These are phyloP conservation scores for Catagonus wagneri DNA, from an alignment of 2,113 vertebrate species.

Conservation along the genomic window DNA sequence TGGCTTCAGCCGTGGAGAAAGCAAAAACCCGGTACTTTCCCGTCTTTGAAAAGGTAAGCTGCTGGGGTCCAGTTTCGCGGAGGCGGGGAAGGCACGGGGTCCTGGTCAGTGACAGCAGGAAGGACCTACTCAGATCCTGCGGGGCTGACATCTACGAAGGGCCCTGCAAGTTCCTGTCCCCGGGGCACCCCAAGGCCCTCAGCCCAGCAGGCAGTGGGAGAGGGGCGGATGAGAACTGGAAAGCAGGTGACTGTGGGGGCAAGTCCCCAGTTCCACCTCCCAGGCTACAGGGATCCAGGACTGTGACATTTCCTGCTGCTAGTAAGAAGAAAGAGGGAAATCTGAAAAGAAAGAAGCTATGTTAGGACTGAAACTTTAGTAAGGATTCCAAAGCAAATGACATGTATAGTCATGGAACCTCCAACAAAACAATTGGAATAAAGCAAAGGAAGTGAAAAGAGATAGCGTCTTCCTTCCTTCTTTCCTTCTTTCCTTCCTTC, in stretches of 20 bases:
- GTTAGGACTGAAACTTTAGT: not conserved
- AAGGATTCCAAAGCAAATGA: not conserved
- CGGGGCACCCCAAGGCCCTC: not conserved
- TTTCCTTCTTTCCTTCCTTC: too few species aligned
- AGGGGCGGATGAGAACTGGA: not conserved
- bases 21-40: constrained; percentile 88
- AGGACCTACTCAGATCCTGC: not conserved
- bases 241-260: accelerated
- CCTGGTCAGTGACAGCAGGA: accelerated
- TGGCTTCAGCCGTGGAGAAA: constrained; percentile 80
- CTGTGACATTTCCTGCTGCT: not conserved
- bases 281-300: not conserved
- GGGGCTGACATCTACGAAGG: not conserved
- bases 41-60: constrained; percentile 90
- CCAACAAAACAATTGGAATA: not conserved
- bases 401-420: not conserved
- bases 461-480: not conserved
- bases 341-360: not conserved
- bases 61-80: too few species aligned
- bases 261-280: not conserved
- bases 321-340: not conserved
- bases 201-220: not conserved
- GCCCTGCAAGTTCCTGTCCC: not conserved
- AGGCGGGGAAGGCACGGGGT: not conserved
- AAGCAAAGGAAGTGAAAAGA: not conserved